phyloP scores from a whole-genome alignment of 1,140 invertebrate genomes.

The Sinonovacula constricta region DNA sequence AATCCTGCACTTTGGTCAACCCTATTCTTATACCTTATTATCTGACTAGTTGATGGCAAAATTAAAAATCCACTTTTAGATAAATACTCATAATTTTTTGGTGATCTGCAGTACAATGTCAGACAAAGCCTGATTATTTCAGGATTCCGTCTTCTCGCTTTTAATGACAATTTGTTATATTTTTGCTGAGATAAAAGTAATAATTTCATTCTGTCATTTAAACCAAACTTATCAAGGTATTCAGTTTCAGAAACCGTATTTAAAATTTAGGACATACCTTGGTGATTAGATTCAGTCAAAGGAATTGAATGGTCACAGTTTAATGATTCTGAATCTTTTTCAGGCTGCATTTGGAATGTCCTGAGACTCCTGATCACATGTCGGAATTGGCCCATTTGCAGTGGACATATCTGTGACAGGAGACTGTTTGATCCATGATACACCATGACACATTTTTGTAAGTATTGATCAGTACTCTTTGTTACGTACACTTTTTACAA shows the following conservation, averaged over 20 bases:
- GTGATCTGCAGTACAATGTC: conserved; percentile 33
- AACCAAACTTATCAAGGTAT: too few relatives aligned
- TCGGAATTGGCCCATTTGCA: background rate
- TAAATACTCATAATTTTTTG: conserved; percentile 37
- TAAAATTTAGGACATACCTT: too few relatives aligned
- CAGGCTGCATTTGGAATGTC: background rate
- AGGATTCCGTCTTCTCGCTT: conserved; percentile 33
- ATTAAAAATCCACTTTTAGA: conserved; percentile 28
- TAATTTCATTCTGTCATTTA: background rate
- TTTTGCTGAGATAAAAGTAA: background rate
- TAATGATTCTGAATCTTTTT: background rate
- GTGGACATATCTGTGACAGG: background rate
- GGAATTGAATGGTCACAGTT: background rate
- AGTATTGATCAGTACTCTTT: background rate
- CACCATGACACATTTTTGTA: conserved; percentile 15
- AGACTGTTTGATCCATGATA: background rate
- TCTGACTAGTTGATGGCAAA: conserved; percentile 29
- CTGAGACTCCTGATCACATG: background rate
- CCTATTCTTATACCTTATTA: conserved; percentile 39
- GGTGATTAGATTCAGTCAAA: too few relatives aligned
- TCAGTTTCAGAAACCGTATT: too few relatives aligned
- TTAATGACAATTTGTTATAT: too few relatives aligned
- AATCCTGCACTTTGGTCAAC: conserved; percentile 41
- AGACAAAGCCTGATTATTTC: conserved; percentile 43
- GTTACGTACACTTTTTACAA: conserved; percentile 10